Evolutionary conservation across 1,140 invertebrate genomes (phyloP).

Genomic region (Saccostrea glomerata): DNA sequence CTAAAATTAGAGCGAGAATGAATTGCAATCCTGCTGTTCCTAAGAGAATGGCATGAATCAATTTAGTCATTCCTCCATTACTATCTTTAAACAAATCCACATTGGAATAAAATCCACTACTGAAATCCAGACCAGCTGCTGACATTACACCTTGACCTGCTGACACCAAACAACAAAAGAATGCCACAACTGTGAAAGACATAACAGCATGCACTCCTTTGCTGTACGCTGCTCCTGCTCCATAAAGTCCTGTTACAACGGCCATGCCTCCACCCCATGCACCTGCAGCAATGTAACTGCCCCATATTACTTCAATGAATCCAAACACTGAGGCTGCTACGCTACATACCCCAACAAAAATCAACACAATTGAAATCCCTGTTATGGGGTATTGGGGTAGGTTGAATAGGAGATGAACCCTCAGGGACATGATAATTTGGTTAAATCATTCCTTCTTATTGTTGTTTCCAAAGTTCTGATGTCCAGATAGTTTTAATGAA

Average conservation of each 20-base stretch:
- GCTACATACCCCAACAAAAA: constrained; percentile 49
- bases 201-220: constrained; percentile 51
- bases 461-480: neutral
- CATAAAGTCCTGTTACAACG: constrained; percentile 45
- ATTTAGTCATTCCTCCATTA: constrained; percentile 41
- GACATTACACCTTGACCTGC: constrained; percentile 45
- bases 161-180: constrained; percentile 46
- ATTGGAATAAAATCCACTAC: constrained; percentile 50
- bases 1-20: constrained; percentile 33
- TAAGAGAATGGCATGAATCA: constrained; percentile 51
- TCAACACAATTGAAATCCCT: constrained; percentile 48
- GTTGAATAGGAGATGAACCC: constrained; percentile 51
- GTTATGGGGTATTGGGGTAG: constrained; percentile 51
- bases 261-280: constrained; percentile 50
- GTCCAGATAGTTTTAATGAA: neutral
- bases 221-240: constrained; percentile 49
- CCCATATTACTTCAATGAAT: constrained; percentile 52
- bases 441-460: neutral
- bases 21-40: constrained; percentile 46
- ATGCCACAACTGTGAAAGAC: constrained; percentile 39
- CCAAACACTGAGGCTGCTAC: constrained; percentile 48
- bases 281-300: constrained; percentile 49
- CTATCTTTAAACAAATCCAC: neutral
- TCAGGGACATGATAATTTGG: constrained; percentile 47
- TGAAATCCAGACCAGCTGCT: constrained; percentile 45